Base-by-base conservation (phyloP, 1,140 invertebrate species). In the Dendroctonus ponderosae region DNA sequence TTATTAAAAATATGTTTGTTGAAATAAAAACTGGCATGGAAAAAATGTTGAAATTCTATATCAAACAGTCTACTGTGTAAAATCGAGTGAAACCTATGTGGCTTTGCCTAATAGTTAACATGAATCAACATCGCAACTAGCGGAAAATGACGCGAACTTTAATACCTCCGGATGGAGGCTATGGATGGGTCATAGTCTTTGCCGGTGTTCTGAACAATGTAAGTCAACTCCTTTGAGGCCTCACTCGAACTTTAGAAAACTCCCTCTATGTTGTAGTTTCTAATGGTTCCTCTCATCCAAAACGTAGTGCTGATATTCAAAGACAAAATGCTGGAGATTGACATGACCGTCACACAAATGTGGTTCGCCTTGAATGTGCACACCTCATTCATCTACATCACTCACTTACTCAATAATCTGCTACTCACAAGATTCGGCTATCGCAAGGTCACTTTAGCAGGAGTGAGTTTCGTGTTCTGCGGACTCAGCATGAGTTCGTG, bases 361-460 rank as follows among this genome's bases (percentile, higher is more conserved):
- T 85, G 87, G 2, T 83, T 85, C 7, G 85, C 89, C 61, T 84
- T 88, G 66, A 89, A 88, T 71, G 82, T 85, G 54, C 85, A 88
- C 77, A 80, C 82, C 5, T 86, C 86, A 3, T 80, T 86, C 73
- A 85, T 85, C 84, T 74, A 77, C 74, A 53, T 82, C 79, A 70
- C 78, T 82, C 86, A 87, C 43, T 74, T 89, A 39, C 75, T 86
- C 2, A 88, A 87, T 74, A 87, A 87, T 3, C 85, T 86, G 39
- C 79, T 89, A 50, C 84, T 89, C 60, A 83, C 83, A 71, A 82
- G 78, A 43, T 88, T 86, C 61, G 85, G 85, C 9, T 89, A 84
- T 67, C 79, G 88, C 15, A 85, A 87, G 80, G 82, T 88, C 5
- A 84, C 83, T 5, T 70, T 88, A 8, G 74, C 80, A 5, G 85